Evolutionary conservation across 2,113 vertebrate species (phyloP), one percentile per base, ranked within the genome.

Genomic region (Trogon melanurus): DNA sequence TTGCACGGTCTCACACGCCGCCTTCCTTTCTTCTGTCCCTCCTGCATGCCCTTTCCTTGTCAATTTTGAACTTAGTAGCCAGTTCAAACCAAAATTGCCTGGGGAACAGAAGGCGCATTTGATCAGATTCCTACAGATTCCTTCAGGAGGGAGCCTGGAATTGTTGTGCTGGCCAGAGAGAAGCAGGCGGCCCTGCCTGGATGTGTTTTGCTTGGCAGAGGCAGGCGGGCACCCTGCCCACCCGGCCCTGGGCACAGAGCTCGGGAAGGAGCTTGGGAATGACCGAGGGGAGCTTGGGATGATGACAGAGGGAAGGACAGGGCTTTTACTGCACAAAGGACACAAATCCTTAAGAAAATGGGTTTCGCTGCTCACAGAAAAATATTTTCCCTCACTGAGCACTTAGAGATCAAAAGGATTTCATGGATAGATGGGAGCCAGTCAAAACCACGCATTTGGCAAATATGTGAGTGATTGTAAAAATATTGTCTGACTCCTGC

Each of bases 41-140:
- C n/a, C 36, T 60, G 6, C 6, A 0, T 30, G 29, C n/a, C 16
- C 26, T 14, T 61, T 53, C 4, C 0, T 25, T 38, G 53, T 26
- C 34, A 30, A 62, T 75, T 54, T 57, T n/a, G 5, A 79, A n/a
- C 20, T 51, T 9, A 32, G 36, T 3, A n/a, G 41, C 30, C 29
- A 11, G 5, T 67, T 74, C 29, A 58, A 60, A 25, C 34, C 25
- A 10, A 18, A 76, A 26, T 9, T 57, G 23, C 62, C 4, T 3
- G 3, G 70, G 85, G 53, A 85, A 4, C 45, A 88, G 82, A 50
- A 61, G 50, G 36, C 61, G 12, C 14, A 13, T 79, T 69, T 44
- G 13, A 10, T 76, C 8, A 10, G 41, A 19, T 65, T 47, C 53
- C 53, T 56, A 6, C 30, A 3, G 91, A 48, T 51, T 45, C 23